phyloP scores from a whole-genome alignment of 2,888 invertebrate genomes.

The Nomada goodeniana region DNA sequence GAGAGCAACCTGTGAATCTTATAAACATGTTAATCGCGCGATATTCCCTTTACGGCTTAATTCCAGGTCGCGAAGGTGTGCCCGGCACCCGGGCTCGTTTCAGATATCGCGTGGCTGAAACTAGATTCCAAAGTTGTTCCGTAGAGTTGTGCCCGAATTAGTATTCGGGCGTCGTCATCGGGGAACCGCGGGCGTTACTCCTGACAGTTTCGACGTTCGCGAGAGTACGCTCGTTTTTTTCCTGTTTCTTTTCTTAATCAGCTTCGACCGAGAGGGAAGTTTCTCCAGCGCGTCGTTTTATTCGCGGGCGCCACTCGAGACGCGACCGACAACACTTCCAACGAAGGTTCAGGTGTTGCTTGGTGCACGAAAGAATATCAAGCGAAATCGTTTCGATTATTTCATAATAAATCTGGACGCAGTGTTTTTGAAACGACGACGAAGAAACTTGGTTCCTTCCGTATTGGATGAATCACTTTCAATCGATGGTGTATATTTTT shows the following conservation, averaged over 20 bases:
- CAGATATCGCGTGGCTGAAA: conserved; percentile 41
- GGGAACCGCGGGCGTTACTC: conserved; percentile 7
- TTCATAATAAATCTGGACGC: not conserved
- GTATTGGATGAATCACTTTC: too few species aligned
- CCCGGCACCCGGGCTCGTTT: conserved; percentile 12
- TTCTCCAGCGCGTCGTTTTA: not conserved
- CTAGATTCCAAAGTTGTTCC: conserved; percentile 42
- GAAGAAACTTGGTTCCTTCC: too few species aligned
- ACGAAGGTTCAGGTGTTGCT: not conserved
- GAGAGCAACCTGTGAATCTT: conserved; percentile 5
- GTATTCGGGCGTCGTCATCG: conserved; percentile 31
- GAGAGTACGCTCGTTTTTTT: not conserved
- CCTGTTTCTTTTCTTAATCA: not conserved
- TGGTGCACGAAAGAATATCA: too few species aligned
- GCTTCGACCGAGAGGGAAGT: not conserved
- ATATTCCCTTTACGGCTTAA: conserved; percentile 33
- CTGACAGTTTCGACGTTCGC: not conserved
- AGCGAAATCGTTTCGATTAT: too few species aligned
- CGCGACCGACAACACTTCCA: not conserved
- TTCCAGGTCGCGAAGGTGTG: conserved; percentile 12
- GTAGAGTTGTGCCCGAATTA: conserved; percentile 32
- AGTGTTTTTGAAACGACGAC: too few species aligned
- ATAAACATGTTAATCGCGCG: conserved; percentile 35
- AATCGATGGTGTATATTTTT: too few species aligned
- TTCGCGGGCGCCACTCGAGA: not conserved